These are phyloP conservation scores for Deroplatys truncata DNA, from an alignment of 2,888 invertebrate genomes.

Conservation along the genomic window DNA sequence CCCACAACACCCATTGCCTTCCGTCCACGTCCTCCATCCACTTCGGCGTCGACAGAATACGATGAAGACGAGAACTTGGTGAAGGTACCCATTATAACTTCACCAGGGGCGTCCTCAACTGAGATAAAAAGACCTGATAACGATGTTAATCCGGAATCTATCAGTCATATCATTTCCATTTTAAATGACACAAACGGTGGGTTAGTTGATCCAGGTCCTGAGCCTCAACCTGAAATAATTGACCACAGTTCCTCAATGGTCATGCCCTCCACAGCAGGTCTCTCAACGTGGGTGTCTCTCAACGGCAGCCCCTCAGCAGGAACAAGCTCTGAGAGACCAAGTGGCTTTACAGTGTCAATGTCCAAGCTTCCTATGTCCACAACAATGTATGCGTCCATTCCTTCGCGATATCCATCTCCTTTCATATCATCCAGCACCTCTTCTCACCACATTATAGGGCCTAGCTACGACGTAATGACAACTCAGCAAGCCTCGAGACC, in stretches of 20 bases:
- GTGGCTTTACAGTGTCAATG: neutral
- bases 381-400: neutral
- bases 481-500: conserved; percentile 20
- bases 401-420: neutral
- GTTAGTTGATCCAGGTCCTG: conserved; percentile 26
- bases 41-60: conserved; percentile 31
- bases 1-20: neutral
- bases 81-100: conserved; percentile 43
- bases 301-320: conserved; percentile 28
- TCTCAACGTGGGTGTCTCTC: conserved; percentile 42
- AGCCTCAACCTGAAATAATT: conserved; percentile 26
- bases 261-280: conserved; percentile 30
- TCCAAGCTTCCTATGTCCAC: neutral
- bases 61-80: conserved; percentile 40
- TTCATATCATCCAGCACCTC: neutral
- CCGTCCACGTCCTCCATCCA: conserved; percentile 42
- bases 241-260: neutral
- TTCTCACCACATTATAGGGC: neutral
- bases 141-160: conserved; percentile 37
- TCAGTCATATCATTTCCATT: conserved; percentile 48
- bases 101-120: conserved; percentile 30
- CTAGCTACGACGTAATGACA: neutral
- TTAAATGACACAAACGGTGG: conserved; percentile 41
- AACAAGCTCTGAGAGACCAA: neutral
- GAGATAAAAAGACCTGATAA: neutral